These are phyloP conservation scores for Glaucomys volans DNA, from an alignment of 2,113 vertebrate species.

Conservation along the genomic window DNA sequence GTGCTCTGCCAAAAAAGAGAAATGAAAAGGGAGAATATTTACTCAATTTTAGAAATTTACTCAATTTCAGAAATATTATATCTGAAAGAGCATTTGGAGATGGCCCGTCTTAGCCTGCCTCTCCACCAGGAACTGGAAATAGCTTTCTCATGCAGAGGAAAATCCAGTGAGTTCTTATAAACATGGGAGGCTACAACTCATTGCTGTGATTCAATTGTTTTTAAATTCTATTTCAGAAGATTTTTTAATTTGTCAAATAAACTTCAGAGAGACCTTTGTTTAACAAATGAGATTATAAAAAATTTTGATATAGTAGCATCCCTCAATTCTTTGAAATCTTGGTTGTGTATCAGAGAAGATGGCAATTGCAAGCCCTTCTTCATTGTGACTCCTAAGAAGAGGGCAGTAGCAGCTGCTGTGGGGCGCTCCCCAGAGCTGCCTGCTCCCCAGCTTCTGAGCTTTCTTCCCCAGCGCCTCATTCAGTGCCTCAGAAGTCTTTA, in stretches of 20 bases:
- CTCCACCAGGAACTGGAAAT: neutral
- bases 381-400: neutral
- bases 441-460: neutral
- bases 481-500: neutral
- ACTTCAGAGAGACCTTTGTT: neutral
- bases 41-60: constrained; percentile 16
- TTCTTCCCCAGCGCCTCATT: neutral
- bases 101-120: neutral
- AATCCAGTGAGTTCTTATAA: neutral
- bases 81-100: neutral
- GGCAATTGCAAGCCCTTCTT: neutral
- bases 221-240: neutral
- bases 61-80: neutral
- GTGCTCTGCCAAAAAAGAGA: neutral
- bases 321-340: neutral
- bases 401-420: neutral
- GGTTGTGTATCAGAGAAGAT: neutral
- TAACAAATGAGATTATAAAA: neutral
- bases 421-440: neutral
- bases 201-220: neutral
- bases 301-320: neutral
- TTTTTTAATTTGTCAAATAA: neutral
- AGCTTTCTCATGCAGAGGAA: neutral
- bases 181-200: neutral
- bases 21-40: neutral